These are phyloP conservation scores for Maniola hyperantus DNA, from an alignment of 2,888 invertebrate species.

Conservation along the genomic window DNA sequence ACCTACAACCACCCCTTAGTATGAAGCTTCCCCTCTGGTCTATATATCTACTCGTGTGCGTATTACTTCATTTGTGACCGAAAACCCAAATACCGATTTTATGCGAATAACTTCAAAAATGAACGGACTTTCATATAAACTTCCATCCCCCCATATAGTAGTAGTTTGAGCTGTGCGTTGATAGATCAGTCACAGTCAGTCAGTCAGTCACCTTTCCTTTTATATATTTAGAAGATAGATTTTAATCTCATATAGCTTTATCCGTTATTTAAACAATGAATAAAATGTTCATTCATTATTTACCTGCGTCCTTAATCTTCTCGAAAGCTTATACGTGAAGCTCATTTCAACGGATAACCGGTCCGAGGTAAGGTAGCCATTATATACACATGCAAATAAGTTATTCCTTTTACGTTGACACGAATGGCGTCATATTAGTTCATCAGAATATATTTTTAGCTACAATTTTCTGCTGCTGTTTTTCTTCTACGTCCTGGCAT, in stretches of 20 bases:
- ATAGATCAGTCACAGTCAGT: too few species aligned
- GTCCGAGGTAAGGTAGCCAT: constrained; percentile 3
- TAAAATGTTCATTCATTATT: constrained; percentile 1
- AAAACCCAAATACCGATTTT: too few species aligned
- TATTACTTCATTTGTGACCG: too few species aligned
- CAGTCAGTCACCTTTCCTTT: too few species aligned
- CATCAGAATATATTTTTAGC: not conserved
- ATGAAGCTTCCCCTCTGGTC: too few species aligned
- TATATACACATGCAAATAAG: constrained; percentile 11
- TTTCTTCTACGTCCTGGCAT: not conserved
- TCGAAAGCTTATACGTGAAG: not conserved
- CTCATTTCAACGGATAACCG: constrained; percentile 7
- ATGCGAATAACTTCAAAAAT: too few species aligned
- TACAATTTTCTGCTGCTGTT: not conserved
- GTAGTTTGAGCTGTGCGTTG: too few species aligned
- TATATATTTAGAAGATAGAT: too few species aligned
- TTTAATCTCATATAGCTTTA: not conserved
- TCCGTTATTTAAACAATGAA: not conserved
- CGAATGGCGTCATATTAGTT: constrained; percentile 13
- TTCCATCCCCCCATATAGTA: too few species aligned
- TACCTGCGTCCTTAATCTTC: not conserved
- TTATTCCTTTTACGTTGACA: constrained; percentile 13
- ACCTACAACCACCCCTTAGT: too few species aligned
- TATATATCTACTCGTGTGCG: too few species aligned
- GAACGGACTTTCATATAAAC: too few species aligned